Evolutionary conservation across 2,888 invertebrate genomes (phyloP).

Genomic region (Coecobrya sp.): DNA sequence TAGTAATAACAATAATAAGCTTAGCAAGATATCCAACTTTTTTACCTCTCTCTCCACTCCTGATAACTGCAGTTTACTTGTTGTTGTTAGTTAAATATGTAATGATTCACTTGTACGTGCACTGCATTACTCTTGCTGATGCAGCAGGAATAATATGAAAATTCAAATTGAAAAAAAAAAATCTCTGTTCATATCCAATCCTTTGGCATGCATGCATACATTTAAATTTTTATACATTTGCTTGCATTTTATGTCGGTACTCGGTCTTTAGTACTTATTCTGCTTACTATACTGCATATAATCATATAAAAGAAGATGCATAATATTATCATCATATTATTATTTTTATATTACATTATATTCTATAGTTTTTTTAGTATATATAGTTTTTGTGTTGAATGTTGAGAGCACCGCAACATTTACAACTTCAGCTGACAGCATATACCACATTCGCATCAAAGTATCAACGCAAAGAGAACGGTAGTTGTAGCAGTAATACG

Average conservation of each 20-base stretch:
- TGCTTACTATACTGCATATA: slow-evolving; percentile 27
- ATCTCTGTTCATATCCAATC: slow-evolving; percentile 44
- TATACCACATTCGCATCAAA: slow-evolving; percentile 67
- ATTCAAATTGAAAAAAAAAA: slow-evolving; percentile 32
- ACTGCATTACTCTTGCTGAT: slow-evolving; percentile 29
- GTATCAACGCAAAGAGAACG: slow-evolving; percentile 61
- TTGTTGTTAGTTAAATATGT: slow-evolving; percentile 68
- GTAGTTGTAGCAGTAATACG: slow-evolving; percentile 62
- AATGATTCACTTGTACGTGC: slow-evolving; percentile 55
- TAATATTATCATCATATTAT: slow-evolving; percentile 47
- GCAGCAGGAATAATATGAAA: slow-evolving; percentile 33
- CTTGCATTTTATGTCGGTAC: slow-evolving; percentile 55
- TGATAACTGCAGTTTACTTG: slow-evolving; percentile 76
- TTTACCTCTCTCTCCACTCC: slow-evolving; percentile 58
- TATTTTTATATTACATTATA: background rate
- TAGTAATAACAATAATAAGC: slow-evolving; percentile 47
- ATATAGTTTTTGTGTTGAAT: slow-evolving; percentile 41
- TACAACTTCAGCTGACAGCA: slow-evolving; percentile 80
- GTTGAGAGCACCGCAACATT: slow-evolving; percentile 75
- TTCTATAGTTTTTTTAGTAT: too few relatives aligned
- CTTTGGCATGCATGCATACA: slow-evolving; percentile 47
- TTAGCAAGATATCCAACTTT: slow-evolving; percentile 33
- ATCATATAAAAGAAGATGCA: slow-evolving; percentile 13
- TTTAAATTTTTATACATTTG: slow-evolving; percentile 60
- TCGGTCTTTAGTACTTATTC: background rate